Evolutionary conservation across 2,797 vertebrate species (phyloP).

Genomic region (Siniperca obscura): DNA sequence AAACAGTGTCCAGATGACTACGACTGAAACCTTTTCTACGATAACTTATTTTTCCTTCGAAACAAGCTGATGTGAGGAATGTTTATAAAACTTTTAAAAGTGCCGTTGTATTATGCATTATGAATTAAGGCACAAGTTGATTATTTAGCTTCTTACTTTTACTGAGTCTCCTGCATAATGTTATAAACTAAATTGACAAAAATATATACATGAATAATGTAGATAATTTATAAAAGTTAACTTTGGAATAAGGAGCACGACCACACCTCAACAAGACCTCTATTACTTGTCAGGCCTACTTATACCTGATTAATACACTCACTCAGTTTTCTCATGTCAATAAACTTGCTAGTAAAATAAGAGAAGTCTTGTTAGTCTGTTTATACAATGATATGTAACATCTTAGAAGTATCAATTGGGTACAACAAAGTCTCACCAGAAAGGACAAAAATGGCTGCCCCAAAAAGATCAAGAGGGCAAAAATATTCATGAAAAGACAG

Average conservation of each 20-base stretch:
- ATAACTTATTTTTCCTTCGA: background rate
- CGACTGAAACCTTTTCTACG: too few species aligned
- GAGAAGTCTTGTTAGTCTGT: background rate
- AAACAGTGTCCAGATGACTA: too few species aligned
- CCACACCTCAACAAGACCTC: background rate
- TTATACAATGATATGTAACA: background rate
- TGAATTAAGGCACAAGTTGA: background rate
- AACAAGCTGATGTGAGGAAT: background rate
- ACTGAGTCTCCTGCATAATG: background rate
- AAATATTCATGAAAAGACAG: background rate
- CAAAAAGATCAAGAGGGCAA: background rate
- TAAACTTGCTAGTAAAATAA: background rate
- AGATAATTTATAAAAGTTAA: background rate
- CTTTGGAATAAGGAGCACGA: background rate
- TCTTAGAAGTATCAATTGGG: background rate
- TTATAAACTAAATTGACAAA: background rate
- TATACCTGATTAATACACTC: background rate
- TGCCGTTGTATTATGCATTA: background rate
- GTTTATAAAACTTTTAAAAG: background rate
- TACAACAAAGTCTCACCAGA: background rate
- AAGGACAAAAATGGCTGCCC: background rate
- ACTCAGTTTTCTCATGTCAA: background rate
- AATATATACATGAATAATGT: background rate
- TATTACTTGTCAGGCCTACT: background rate
- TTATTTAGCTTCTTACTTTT: background rate